These are phyloP conservation scores for Blastomussa wellsi DNA, from an alignment of 92 coral and sea anemone species.

Conservation along the genomic window DNA sequence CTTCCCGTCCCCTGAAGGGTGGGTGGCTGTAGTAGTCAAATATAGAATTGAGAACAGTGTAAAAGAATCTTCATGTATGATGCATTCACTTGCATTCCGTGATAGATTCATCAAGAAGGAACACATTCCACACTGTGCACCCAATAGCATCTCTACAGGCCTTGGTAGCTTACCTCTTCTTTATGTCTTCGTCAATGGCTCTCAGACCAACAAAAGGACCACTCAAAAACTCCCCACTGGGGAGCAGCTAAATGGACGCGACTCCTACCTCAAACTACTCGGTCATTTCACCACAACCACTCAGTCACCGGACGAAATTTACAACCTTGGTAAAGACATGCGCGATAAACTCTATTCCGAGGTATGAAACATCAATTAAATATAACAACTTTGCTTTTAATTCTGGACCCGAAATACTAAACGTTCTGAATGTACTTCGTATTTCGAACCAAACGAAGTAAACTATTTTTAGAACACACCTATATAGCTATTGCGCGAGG, in stretches of 20 bases:
- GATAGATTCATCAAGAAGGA: conserved; percentile 59
- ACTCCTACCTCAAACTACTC: conserved; percentile 67
- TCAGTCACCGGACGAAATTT: conserved; percentile 70
- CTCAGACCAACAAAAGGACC: conserved; percentile 45
- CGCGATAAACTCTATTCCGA: conserved; percentile 67
- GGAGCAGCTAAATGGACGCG: conserved; percentile 59
- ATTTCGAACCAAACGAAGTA: no score
- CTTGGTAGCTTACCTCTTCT: conserved; percentile 70
- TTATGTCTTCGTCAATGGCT: conserved; percentile 66
- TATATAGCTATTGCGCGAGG: no score
- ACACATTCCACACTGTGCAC: conserved; percentile 65
- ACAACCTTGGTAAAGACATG: conserved; percentile 68
- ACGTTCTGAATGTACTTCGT: no score
- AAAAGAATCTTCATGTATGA: background rate
- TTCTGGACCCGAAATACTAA: no score
- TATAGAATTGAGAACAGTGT: background rate
- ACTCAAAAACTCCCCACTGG: conserved; percentile 75
- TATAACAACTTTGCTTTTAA: no score
- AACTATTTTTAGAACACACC: no score
- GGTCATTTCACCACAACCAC: conserved; percentile 72
- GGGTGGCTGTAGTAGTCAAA: no score
- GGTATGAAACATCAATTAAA: conserved; percentile 37
- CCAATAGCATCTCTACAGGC: conserved; percentile 72
- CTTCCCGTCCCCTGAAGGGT: no score
- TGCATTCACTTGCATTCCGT: background rate